Base-by-base conservation (phyloP, 2,113 vertebrate species). In the Strix uralensis region DNA sequence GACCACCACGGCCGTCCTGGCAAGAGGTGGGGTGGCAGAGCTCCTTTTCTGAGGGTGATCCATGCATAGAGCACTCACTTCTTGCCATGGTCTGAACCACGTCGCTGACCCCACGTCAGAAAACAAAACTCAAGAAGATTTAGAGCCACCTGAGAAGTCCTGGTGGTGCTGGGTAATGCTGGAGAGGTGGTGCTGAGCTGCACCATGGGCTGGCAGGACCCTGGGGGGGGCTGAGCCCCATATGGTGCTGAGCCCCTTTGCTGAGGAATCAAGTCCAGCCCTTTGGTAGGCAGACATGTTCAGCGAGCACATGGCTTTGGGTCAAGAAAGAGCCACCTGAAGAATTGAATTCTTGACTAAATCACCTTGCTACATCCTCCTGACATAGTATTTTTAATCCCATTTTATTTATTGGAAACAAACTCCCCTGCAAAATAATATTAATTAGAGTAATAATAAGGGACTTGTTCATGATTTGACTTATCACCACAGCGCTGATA, bases 61-160 rank as follows among this genome's bases (percentile, higher is more conserved):
- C 58, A 3, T 8, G 19, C 21, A 2, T 11, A 1, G 9, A 11
- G 74, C 29, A 2, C 27, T 40, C 8, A 2, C 23, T n/a, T 29
- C 51, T n/a, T 25, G 6, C 77, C 25, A 5, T 25, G 8, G 36
- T 32, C 38, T 29, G 18, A 42, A 10, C 12, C 7, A 6, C 5
- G 1, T 11, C 5, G 22, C 27, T 38, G n/a, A 9, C 44, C n/a
- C 21, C 59, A 3, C 46, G 8, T 8, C 44, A 13, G 49, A 54
- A 80, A 54, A 44, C 38, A 22, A 44, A 54, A n/a, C 49, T 29
- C 2, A 4, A n/a, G 49, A 42, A 42, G 38, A 30, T 54, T 42
- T 21, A 13, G 13, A n/a, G 30, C 8, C 59, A 26, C 38, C 52
- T 5, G 3, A 3, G 30, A 54, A 47, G 61, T 80, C 30, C 30